A percentile compares a stretch with the other conserved stretches of the same genome.
phyloP scores from a whole-genome alignment of 30 jellyfish, hydroid and myxozoan species.

The Aurelia coerulea region DNA sequence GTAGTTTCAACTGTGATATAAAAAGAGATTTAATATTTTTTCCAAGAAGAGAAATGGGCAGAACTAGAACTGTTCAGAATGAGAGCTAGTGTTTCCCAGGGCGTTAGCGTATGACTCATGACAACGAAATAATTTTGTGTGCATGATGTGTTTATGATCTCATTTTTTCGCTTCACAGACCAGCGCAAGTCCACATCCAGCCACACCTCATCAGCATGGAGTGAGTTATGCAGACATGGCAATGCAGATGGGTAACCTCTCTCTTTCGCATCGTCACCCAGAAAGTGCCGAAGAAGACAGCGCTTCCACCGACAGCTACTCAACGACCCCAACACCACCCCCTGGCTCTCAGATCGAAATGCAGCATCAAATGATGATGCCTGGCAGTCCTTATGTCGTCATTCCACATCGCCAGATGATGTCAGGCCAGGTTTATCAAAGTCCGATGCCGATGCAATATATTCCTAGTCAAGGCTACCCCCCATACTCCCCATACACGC shows the following conservation, averaged over 20 bases:
- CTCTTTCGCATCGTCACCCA: constrained; percentile 49
- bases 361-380: constrained; percentile 52
- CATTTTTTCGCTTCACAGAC: constrained; percentile 7
- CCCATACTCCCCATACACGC: constrained; percentile 62
- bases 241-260: constrained; percentile 50
- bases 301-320: constrained; percentile 55
- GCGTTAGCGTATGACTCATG: no score
- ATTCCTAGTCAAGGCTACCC: constrained; percentile 64
- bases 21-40: no score
- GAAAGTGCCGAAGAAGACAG: constrained; percentile 58
- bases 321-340: constrained; percentile 72
- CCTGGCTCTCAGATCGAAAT: constrained; percentile 48
- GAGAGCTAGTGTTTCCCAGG: no score
- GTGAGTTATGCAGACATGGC: constrained; percentile 54
- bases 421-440: constrained; percentile 71
- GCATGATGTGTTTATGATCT: no score
- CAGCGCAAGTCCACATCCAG: constrained; percentile 32
- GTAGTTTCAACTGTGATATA: no score
- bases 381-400: constrained; percentile 55
- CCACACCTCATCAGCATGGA: constrained; percentile 9
- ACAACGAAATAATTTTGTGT: no score
- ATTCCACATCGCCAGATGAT: constrained; percentile 60
- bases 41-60: no score
- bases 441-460: constrained; percentile 74
- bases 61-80: no score